Evolutionary conservation across 1,140 invertebrate genomes (phyloP).

Genomic region (honey bee (Apis mellifera)): Amel_HAv3.1 CM009940.2:9589001-9589500

Average conservation of each 20-base stretch:
- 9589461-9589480: conserved; percentile 26
- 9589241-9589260: conserved; percentile 31
- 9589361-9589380: too few relatives aligned
- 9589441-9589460: conserved; percentile 14
- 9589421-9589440: too few relatives aligned
- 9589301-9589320: too few relatives aligned
- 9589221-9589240: conserved; percentile 35
- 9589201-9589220: conserved; percentile 43
- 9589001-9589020: conserved; percentile 72
- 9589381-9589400: too few relatives aligned
- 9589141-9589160: conserved; percentile 53
- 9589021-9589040: conserved; percentile 70
- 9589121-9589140: conserved; percentile 77
- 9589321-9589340: too few relatives aligned
- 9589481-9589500: neutral
- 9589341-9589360: too few relatives aligned
- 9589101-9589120: conserved; percentile 82
- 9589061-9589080: conserved; percentile 64
- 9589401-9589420: too few relatives aligned
- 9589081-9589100: conserved; percentile 82
- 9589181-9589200: conserved; percentile 26
- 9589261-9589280: conserved; percentile 9
- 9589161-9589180: conserved; percentile 30
- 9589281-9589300: too few relatives aligned
- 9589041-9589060: conserved; percentile 72